Evolutionary conservation across 1,140 invertebrate species (phyloP).

Genomic region (Calephelis virginiensis): DNA sequence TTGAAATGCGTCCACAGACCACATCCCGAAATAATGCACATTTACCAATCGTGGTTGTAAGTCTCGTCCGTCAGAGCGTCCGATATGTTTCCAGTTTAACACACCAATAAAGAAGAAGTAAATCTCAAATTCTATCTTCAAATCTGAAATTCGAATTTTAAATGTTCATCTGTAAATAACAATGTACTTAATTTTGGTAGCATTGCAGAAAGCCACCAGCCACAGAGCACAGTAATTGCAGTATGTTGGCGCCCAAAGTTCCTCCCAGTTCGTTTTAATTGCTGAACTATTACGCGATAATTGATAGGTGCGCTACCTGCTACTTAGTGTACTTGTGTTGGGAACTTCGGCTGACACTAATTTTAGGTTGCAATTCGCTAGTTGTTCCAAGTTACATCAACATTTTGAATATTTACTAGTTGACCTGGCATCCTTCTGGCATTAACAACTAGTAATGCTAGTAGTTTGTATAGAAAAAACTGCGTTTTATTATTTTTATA

Average conservation of each 20-base stretch:
- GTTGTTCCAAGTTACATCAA: not conserved
- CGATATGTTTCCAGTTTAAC: too few species aligned
- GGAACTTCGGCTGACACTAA: slow-evolving; percentile 7
- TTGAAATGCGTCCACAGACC: too few species aligned
- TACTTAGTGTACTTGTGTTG: slow-evolving; percentile 19
- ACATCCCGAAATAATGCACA: too few species aligned
- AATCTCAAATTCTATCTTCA: too few species aligned
- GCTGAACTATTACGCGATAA: slow-evolving; percentile 32
- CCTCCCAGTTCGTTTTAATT: slow-evolving; percentile 35
- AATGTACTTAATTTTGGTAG: slow-evolving; percentile 10
- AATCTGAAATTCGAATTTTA: not conserved
- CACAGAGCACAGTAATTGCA: slow-evolving; percentile 17
- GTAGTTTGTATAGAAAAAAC: too few species aligned
- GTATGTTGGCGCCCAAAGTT: slow-evolving; percentile 20
- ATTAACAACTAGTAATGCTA: too few species aligned
- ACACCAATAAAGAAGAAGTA: too few species aligned
- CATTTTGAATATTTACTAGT: too few species aligned
- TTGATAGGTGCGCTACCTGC: slow-evolving; percentile 27
- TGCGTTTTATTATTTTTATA: too few species aligned
- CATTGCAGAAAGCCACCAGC: slow-evolving; percentile 8
- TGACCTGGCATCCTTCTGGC: too few species aligned
- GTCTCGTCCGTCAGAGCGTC: too few species aligned
- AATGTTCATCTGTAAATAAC: not conserved
- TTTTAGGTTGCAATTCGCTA: slow-evolving; percentile 18
- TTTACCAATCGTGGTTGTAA: too few species aligned